Conservation (phyloP, 2,113 vertebrate genomes). For the Pomatostomus ruficeps region DNA sequence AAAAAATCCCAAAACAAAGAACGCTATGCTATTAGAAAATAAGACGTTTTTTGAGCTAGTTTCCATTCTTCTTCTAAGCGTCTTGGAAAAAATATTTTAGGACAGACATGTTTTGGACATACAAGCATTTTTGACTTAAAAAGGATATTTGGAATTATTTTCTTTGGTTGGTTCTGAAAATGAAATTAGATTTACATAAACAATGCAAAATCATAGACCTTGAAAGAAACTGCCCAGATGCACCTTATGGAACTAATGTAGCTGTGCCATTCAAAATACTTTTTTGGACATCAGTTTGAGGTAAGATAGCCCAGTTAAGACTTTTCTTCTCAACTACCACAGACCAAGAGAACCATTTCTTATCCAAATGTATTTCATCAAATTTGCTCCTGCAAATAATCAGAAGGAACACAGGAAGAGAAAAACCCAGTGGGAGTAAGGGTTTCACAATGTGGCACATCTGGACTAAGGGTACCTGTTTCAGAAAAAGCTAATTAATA, state of each 20-base stretch:
- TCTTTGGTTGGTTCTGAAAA: background rate
- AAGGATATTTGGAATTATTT: background rate
- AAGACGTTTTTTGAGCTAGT: background rate
- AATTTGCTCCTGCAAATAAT: background rate
- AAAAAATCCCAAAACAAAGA: background rate
- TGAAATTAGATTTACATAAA: background rate
- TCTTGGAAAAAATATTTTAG: background rate
- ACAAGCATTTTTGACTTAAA: accelerated
- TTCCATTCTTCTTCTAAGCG: background rate
- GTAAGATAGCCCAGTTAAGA: background rate
- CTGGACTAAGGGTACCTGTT: background rate
- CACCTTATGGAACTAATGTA: background rate
- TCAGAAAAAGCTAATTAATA: background rate
- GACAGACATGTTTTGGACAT: background rate
- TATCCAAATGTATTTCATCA: background rate
- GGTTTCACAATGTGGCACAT: background rate
- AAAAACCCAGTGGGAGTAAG: background rate
- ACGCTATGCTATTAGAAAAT: background rate
- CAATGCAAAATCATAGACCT: background rate
- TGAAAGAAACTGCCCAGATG: background rate
- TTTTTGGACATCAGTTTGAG: background rate
- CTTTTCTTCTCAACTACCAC: background rate
- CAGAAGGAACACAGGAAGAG: background rate
- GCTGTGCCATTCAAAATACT: background rate
- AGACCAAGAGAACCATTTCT: background rate